Conservation (phyloP, 2,888 invertebrate species). For the Aporophyla nigra region DNA sequence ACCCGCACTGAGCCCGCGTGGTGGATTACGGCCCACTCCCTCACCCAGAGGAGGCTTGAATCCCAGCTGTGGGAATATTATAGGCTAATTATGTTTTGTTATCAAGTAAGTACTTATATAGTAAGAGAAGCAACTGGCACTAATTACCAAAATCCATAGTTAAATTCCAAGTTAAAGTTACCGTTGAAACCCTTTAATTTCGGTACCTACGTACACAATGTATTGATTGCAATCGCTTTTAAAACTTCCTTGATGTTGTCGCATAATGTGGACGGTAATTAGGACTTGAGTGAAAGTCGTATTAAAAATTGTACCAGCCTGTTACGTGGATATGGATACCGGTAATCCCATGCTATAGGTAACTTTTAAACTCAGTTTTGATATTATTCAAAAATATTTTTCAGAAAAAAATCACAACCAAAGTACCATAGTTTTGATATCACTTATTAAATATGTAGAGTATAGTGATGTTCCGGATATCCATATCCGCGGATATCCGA, state of each 20-base stretch:
- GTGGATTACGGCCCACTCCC: too few species aligned
- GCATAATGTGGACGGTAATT: conserved; percentile 2
- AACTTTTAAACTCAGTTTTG: neutral
- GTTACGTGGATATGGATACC: conserved; percentile 35
- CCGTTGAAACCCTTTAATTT: neutral
- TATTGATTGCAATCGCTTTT: conserved; percentile 18
- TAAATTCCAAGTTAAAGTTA: neutral
- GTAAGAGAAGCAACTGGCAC: too few species aligned
- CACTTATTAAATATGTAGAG: neutral
- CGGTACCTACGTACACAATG: too few species aligned
- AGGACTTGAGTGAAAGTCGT: conserved; percentile 38
- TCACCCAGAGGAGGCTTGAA: too few species aligned
- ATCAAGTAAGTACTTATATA: too few species aligned
- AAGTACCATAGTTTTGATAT: neutral
- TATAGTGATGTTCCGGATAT: too few species aligned
- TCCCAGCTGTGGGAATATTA: too few species aligned
- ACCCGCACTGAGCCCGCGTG: too few species aligned
- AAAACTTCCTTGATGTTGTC: conserved; percentile 10
- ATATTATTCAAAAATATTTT: neutral
- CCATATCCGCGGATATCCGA: too few species aligned
- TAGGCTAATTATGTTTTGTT: too few species aligned
- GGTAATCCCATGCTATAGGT: conserved; percentile 21
- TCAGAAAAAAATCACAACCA: too few species aligned
- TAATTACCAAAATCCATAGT: neutral
- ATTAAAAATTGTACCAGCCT: conserved; percentile 22